These are phyloP conservation scores for Drosophila cracens DNA, from an alignment of 2,888 invertebrate genomes.

Conservation along the genomic window DNA sequence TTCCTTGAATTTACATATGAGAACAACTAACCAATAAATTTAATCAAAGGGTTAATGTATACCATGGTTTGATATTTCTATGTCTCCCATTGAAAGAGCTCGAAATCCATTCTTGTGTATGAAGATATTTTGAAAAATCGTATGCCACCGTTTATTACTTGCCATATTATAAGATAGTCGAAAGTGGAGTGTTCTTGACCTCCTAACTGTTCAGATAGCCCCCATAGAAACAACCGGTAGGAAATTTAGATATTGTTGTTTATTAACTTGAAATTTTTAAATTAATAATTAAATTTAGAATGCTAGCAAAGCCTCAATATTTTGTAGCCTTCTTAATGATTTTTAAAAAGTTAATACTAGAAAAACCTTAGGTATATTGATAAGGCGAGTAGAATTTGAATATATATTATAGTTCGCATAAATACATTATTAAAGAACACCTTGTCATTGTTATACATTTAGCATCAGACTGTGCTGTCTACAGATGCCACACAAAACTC, in stretches of 20 bases:
- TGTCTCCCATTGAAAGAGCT: not conserved
- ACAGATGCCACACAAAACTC: conserved; percentile 13
- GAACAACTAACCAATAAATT: not conserved
- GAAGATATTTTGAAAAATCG: not conserved
- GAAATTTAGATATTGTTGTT: not conserved
- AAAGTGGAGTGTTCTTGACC: not conserved
- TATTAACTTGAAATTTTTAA: conserved; percentile 1
- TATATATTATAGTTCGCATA: not conserved
- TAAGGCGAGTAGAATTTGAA: not conserved
- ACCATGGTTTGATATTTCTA: not conserved
- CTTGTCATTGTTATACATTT: not conserved
- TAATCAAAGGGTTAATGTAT: not conserved
- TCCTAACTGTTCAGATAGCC: not conserved
- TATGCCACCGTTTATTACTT: not conserved
- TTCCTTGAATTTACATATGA: not conserved
- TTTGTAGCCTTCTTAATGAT: not conserved
- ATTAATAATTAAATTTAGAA: not conserved
- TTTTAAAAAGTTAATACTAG: not conserved
- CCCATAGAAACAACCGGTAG: conserved; percentile 5
- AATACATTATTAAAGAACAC: not conserved
- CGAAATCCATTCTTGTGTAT: not conserved
- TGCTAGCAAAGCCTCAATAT: not conserved
- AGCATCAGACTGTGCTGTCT: not conserved
- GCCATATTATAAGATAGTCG: not conserved
- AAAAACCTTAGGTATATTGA: not conserved